Conservation (phyloP, 2,888 invertebrate genomes). For the Agonopterix heracliana region DNA sequence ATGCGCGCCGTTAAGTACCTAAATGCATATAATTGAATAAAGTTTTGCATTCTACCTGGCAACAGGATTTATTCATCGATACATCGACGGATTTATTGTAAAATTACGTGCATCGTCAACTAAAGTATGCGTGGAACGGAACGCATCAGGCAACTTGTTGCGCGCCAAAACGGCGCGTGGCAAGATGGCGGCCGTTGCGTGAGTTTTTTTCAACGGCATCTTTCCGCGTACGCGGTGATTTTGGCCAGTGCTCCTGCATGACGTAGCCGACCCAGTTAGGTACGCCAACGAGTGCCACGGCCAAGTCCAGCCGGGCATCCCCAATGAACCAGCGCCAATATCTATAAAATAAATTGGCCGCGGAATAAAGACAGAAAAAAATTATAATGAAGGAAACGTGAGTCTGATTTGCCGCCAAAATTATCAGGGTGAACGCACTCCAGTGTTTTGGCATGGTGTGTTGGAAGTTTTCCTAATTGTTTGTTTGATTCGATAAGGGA, state of each 20-base stretch:
- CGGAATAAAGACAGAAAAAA: conserved; percentile 61
- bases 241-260: conserved; percentile 69
- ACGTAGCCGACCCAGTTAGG: conserved; percentile 71
- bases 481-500: conserved; percentile 59
- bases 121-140: conserved; percentile 37
- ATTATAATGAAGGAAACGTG: conserved; percentile 68
- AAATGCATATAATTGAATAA: conserved; percentile 60
- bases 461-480: conserved; percentile 70
- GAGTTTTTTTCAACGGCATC: conserved; percentile 54
- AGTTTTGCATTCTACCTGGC: conserved; percentile 59
- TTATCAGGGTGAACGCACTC: conserved; percentile 67
- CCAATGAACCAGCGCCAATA: conserved; percentile 73
- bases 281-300: conserved; percentile 72
- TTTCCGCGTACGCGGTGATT: conserved; percentile 69
- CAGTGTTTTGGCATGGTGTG: conserved; percentile 67
- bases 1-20: conserved; percentile 58
- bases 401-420: conserved; percentile 68
- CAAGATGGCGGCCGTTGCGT: conserved; percentile 49
- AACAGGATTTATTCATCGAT: conserved; percentile 32
- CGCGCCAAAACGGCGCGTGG: conserved; percentile 53
- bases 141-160: conserved; percentile 18
- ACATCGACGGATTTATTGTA: conserved; percentile 58
- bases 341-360: conserved; percentile 75
- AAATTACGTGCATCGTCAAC: conserved; percentile 60
- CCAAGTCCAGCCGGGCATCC: conserved; percentile 73